Evolutionary conservation across 2,113 vertebrate species (phyloP).

Genomic region (Macquaria australasica): DNA sequence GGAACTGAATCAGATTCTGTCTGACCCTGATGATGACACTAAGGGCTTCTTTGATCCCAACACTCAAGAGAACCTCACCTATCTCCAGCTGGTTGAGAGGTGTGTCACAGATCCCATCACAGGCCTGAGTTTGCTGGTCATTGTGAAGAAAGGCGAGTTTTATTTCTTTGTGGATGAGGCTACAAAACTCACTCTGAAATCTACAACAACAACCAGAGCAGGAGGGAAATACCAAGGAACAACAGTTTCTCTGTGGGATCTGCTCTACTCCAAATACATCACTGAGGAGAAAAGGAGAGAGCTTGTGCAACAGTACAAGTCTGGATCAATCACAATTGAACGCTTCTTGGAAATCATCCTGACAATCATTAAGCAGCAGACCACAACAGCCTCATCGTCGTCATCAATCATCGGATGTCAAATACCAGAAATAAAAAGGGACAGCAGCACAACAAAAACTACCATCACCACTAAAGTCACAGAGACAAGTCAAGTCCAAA

Average conservation of each 20-base stretch:
- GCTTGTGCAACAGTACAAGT: slow-evolving; percentile 79
- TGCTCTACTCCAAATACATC: slow-evolving; percentile 86
- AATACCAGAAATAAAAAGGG: slow-evolving; percentile 75
- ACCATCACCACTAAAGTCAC: slow-evolving; percentile 78
- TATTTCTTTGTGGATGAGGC: slow-evolving; percentile 79
- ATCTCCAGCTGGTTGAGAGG: slow-evolving; percentile 84
- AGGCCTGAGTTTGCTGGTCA: slow-evolving; percentile 77
- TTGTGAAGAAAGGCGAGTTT: slow-evolving; percentile 82
- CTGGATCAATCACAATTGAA: slow-evolving; percentile 76
- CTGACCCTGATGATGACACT: slow-evolving; percentile 75
- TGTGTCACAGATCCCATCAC: slow-evolving; percentile 80
- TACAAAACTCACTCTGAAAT: slow-evolving; percentile 70
- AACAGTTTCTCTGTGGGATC: slow-evolving; percentile 84
- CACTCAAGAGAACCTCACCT: slow-evolving; percentile 87
- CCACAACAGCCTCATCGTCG: background rate
- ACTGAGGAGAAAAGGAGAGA: slow-evolving; percentile 78
- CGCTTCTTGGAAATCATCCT: slow-evolving; percentile 78
- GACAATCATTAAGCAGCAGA: slow-evolving; percentile 53
- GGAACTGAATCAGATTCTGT: slow-evolving; percentile 82
- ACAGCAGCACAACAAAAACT: slow-evolving; percentile 82
- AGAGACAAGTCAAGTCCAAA: slow-evolving; percentile 69
- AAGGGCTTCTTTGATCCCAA: slow-evolving; percentile 82
- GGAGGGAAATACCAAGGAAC: slow-evolving; percentile 82
- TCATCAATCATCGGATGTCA: background rate
- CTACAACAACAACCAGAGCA: slow-evolving; percentile 76